Evolutionary conservation across 2,797 vertebrate species (phyloP).

Genomic region (Crocidura indochinensis): DNA sequence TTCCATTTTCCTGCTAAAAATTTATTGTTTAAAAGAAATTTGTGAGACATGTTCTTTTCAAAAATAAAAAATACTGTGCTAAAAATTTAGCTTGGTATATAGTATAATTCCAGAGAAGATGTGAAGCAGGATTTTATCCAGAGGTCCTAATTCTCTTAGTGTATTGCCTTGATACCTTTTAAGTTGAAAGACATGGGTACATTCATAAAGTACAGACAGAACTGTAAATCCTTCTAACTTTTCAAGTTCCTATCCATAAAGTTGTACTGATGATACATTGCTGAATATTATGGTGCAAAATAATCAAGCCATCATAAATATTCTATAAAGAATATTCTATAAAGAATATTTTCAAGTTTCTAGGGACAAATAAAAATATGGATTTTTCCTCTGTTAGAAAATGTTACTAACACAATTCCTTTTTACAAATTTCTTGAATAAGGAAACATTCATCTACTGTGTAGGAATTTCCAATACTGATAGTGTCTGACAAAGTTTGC

Average conservation of each 20-base stretch:
- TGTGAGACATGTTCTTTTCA: background rate
- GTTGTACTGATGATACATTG: background rate
- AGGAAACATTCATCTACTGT: background rate
- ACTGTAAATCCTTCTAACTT: background rate
- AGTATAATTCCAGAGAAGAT: background rate
- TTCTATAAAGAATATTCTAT: background rate
- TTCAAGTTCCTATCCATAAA: background rate
- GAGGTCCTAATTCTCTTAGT: background rate
- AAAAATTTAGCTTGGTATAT: slow-evolving; percentile 6
- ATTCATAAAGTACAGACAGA: background rate
- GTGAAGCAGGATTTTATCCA: background rate
- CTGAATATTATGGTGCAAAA: background rate
- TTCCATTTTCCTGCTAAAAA: background rate
- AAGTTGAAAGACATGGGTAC: background rate
- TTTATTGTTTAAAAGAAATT: background rate
- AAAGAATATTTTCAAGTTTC: slow-evolving; percentile 10
- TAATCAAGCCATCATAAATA: background rate
- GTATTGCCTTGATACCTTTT: background rate
- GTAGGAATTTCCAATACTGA: slow-evolving; percentile 6
- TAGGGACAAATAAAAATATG: background rate
- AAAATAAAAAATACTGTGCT: background rate
- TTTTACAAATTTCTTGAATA: background rate
- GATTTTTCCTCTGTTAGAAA: too few species aligned
- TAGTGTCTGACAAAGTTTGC: background rate
- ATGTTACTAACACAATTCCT: slow-evolving; percentile 23